Evolutionary conservation across 2,113 vertebrate species (phyloP).

Genomic region (Scomber japonicus): DNA sequence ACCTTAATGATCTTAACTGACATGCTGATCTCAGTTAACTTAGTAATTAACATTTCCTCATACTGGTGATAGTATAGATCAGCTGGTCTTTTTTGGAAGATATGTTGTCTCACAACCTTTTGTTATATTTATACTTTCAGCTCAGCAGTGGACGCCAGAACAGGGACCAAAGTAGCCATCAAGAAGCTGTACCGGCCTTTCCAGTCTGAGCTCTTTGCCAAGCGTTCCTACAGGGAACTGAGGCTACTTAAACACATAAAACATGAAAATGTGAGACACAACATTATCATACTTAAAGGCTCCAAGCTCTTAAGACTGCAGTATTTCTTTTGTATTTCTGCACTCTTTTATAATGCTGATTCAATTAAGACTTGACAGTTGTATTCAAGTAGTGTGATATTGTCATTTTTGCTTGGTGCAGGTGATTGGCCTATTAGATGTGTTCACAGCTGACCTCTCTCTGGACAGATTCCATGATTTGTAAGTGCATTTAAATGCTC

Average conservation of each 20-base stretch:
- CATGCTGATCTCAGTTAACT: background rate
- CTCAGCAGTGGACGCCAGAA: slow-evolving; percentile 89
- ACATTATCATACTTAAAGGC: background rate
- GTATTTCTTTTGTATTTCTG: background rate
- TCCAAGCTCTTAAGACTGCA: too few relatives aligned
- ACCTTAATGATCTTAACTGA: accelerated
- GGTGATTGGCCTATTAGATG: slow-evolving; percentile 96
- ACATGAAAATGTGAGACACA: slow-evolving; percentile 93
- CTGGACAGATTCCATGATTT: slow-evolving; percentile 96
- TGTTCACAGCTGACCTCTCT: slow-evolving; percentile 93
- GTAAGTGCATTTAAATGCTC: slow-evolving; percentile 83
- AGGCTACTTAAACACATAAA: slow-evolving; percentile 98
- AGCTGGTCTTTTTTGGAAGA: background rate
- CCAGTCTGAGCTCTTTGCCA: slow-evolving; percentile 96
- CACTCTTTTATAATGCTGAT: background rate
- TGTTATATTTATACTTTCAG: slow-evolving; percentile 69
- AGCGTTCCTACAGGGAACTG: slow-evolving; percentile 95
- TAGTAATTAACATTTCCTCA: slow-evolving; percentile 13
- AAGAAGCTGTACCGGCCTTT: slow-evolving; percentile 98
- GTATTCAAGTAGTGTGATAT: background rate
- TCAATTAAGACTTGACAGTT: too few relatives aligned
- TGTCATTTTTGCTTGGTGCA: slow-evolving; percentile 57
- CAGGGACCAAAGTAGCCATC: slow-evolving; percentile 91
- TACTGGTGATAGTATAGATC: background rate
- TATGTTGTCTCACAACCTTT: background rate